Percentiles rank a stretch among this genome's conserved stretches.
Evolutionary conservation across 2,888 invertebrate species (phyloP).

Genomic region (Mesochorus sp.): DNA sequence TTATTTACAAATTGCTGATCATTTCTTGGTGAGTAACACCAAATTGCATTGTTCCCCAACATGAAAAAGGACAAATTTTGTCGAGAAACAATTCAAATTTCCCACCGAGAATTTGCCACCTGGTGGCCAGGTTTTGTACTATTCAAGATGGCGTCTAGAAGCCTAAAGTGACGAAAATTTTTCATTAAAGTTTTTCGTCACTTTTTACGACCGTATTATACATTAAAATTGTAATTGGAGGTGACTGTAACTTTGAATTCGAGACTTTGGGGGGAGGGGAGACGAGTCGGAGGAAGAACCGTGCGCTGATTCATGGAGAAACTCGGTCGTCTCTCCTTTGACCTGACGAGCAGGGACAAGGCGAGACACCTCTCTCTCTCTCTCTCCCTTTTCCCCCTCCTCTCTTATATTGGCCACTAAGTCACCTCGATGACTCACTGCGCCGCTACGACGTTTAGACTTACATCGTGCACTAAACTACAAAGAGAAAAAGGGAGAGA

Average conservation of each 20-base stretch:
- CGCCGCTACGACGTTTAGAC: conserved; percentile 37
- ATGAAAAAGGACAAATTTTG: too few relatives aligned
- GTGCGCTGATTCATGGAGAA: conserved; percentile 60
- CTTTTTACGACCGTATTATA: too few relatives aligned
- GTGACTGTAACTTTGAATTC: not conserved
- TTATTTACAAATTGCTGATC: too few relatives aligned
- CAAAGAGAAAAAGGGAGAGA: conserved; percentile 5
- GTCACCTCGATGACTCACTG: conserved; percentile 56
- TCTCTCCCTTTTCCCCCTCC: conserved; percentile 10
- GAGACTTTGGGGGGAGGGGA: not conserved
- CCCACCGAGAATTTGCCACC: too few relatives aligned
- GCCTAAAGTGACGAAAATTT: too few relatives aligned
- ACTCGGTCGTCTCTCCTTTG: conserved; percentile 63
- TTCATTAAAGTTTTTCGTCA: too few relatives aligned
- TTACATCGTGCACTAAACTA: conserved; percentile 10
- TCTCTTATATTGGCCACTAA: conserved; percentile 14
- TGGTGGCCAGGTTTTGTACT: too few relatives aligned
- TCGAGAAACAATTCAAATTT: too few relatives aligned
- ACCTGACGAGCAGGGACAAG: conserved; percentile 47
- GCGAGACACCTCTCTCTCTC: conserved; percentile 10
- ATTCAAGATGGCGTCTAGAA: too few relatives aligned
- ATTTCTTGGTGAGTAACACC: too few relatives aligned
- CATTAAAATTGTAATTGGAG: not conserved
- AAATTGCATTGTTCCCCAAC: too few relatives aligned
- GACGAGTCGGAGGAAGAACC: conserved; percentile 1